phyloP scores from a whole-genome alignment of 2,888 invertebrate genomes.

The Athetis lepigone region DNA sequence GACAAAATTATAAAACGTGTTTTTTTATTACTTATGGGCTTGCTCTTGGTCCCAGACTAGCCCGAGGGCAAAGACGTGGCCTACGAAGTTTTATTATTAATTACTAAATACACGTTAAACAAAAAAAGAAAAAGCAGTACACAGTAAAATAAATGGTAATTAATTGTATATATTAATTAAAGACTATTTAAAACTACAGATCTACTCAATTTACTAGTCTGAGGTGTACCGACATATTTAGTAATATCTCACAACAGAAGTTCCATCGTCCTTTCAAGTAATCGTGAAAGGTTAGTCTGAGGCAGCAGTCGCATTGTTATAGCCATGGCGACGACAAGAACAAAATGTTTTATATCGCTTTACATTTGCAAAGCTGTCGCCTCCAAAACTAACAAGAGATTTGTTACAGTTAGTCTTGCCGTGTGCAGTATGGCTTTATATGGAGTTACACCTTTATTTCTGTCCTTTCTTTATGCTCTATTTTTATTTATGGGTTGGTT shows the following conservation, averaged over 20 bases:
- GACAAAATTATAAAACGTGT: too few relatives aligned
- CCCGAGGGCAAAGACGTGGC: too few relatives aligned
- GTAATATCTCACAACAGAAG: slow-evolving; percentile 9
- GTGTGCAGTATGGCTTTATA: not conserved
- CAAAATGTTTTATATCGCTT: slow-evolving; percentile 31
- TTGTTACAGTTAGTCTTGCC: slow-evolving; percentile 12
- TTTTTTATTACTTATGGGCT: too few relatives aligned
- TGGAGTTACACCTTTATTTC: not conserved
- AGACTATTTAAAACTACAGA: not conserved
- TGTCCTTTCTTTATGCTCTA: not conserved
- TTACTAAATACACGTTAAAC: too few relatives aligned
- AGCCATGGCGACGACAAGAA: slow-evolving; percentile 34
- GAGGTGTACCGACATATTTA: slow-evolving; percentile 1
- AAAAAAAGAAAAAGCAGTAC: too few relatives aligned
- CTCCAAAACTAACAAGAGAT: slow-evolving; percentile 20
- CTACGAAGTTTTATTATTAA: too few relatives aligned
- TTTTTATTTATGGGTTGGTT: too few relatives aligned
- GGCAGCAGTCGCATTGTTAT: slow-evolving; percentile 15
- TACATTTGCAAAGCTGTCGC: slow-evolving; percentile 46
- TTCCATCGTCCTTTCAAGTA: slow-evolving; percentile 15
- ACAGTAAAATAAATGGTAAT: too few relatives aligned
- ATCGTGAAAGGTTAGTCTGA: slow-evolving; percentile 49
- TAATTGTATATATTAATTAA: not conserved
- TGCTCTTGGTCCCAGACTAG: too few relatives aligned
- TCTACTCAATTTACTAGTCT: not conserved